phyloP scores from a whole-genome alignment of 92 coral and sea anemone species.

The Nematostella vectensis region DNA sequence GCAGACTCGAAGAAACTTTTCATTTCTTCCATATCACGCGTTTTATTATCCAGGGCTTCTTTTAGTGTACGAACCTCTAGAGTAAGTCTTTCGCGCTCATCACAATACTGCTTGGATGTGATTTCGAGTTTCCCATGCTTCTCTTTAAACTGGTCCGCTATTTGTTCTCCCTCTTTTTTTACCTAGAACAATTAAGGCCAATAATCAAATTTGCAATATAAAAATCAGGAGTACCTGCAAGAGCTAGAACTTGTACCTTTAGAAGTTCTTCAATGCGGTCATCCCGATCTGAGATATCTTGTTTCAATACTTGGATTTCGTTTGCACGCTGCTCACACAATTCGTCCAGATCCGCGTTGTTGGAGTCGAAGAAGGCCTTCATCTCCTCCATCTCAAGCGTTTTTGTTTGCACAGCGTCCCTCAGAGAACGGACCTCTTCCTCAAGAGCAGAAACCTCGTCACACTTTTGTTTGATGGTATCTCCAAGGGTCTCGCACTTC shows the following conservation, averaged over 20 bases:
- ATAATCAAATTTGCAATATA: too few relatives aligned
- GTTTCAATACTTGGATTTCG: constrained; percentile 30
- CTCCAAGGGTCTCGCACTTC: not conserved
- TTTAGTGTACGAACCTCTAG: constrained; percentile 8
- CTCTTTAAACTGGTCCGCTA: not conserved
- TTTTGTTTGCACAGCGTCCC: constrained; percentile 15
- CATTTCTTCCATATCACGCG: constrained; percentile 33
- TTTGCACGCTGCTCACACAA: constrained; percentile 44
- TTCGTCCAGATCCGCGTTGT: constrained; percentile 24
- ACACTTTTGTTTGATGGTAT: constrained; percentile 11
- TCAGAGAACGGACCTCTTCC: constrained; percentile 9
- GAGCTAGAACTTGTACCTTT: too few relatives aligned
- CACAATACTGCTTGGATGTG: constrained; percentile 9
- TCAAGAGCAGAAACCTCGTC: constrained; percentile 15
- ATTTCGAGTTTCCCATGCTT: not conserved
- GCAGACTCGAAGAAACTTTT: constrained; percentile 20
- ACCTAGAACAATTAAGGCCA: not conserved
- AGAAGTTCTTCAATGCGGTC: constrained; percentile 37
- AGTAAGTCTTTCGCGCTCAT: constrained; percentile 14
- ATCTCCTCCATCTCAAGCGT: constrained; percentile 30
- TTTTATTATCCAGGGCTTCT: constrained; percentile 19
- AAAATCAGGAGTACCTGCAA: too few relatives aligned
- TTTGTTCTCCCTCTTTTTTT: not conserved
- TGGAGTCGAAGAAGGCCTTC: constrained; percentile 23
- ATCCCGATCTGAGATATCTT: constrained; percentile 13